Evolutionary conservation across 2,888 invertebrate genomes (phyloP).

Genomic region (Ypsolopha scabrella): DNA sequence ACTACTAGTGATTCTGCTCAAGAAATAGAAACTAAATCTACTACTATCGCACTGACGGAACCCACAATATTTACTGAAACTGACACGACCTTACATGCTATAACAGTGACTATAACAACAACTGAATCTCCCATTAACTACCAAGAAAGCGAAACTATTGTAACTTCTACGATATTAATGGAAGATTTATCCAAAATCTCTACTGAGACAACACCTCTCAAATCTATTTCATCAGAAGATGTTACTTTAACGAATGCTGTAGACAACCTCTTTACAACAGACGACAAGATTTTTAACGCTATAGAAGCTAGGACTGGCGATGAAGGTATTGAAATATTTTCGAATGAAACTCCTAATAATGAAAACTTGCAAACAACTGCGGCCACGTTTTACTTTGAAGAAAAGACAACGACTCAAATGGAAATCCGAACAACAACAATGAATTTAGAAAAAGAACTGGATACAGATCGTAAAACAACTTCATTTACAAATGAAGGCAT

Average conservation of each 20-base stretch:
- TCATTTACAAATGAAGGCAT: constrained; percentile 11
- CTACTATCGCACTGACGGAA: constrained; percentile 4
- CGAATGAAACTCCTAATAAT: too few relatives aligned
- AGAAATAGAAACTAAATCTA: constrained; percentile 25
- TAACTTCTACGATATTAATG: constrained; percentile 6
- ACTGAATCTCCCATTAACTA: constrained; percentile 15
- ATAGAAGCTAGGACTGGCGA: background rate
- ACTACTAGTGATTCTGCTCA: constrained; percentile 18
- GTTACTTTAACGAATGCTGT: background rate
- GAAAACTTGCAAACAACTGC: too few relatives aligned
- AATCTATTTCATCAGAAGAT: background rate
- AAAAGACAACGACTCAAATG: too few relatives aligned
- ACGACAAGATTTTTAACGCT: background rate
- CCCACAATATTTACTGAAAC: constrained; percentile 20
- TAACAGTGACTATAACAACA: constrained; percentile 12
- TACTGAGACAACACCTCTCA: too few relatives aligned
- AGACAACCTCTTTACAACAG: background rate
- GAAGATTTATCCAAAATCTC: background rate
- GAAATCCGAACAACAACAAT: too few relatives aligned
- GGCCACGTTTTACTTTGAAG: too few relatives aligned
- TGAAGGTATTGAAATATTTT: background rate
- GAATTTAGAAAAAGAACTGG: too few relatives aligned
- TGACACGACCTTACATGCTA: background rate
- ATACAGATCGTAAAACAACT: too few relatives aligned
- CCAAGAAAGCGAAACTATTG: constrained; percentile 13